Percentiles rank a stretch among this genome's conserved stretches.
Evolutionary conservation across 1,140 invertebrate species (phyloP).

Genomic region (Drosophila eugracilis): DNA sequence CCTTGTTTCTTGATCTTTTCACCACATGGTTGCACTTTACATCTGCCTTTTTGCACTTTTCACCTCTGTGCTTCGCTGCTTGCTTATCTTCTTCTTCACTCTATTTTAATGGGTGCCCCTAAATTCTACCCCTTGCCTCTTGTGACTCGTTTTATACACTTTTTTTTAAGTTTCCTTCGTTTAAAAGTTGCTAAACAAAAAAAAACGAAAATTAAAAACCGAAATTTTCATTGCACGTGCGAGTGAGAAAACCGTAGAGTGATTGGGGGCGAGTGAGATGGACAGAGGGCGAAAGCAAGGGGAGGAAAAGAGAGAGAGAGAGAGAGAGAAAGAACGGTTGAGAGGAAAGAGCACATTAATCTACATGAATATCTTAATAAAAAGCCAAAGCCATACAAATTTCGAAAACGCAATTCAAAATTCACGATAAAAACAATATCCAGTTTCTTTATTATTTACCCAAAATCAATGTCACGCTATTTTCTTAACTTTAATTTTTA

Average conservation of each 20-base stretch:
- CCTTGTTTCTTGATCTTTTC: background rate
- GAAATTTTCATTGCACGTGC: slow-evolving; percentile 37
- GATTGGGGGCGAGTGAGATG: slow-evolving; percentile 28
- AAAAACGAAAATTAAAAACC: background rate
- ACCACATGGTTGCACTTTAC: slow-evolving; percentile 1
- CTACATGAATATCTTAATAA: slow-evolving; percentile 67
- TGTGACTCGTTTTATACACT: slow-evolving; percentile 24
- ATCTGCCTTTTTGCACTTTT: background rate
- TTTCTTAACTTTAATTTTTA: slow-evolving; percentile 45
- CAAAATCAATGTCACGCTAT: slow-evolving; percentile 33
- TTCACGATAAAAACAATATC: slow-evolving; percentile 37
- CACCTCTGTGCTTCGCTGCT: background rate
- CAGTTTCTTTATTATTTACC: slow-evolving; percentile 43
- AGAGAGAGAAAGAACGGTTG: slow-evolving; percentile 64
- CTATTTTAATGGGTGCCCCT: background rate
- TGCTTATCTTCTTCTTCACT: slow-evolving; percentile 9
- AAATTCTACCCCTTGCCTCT: slow-evolving; percentile 9
- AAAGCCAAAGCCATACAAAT: slow-evolving; percentile 76
- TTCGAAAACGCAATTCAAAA: slow-evolving; percentile 54
- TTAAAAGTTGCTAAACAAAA: slow-evolving; percentile 1
- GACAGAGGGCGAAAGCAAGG: slow-evolving; percentile 10
- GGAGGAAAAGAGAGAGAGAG: slow-evolving; percentile 13
- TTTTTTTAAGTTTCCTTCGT: slow-evolving; percentile 10
- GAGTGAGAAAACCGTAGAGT: slow-evolving; percentile 41
- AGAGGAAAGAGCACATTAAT: slow-evolving; percentile 75